phyloP scores from a whole-genome alignment of 2,113 vertebrate species.

The Mirza zaza region DNA sequence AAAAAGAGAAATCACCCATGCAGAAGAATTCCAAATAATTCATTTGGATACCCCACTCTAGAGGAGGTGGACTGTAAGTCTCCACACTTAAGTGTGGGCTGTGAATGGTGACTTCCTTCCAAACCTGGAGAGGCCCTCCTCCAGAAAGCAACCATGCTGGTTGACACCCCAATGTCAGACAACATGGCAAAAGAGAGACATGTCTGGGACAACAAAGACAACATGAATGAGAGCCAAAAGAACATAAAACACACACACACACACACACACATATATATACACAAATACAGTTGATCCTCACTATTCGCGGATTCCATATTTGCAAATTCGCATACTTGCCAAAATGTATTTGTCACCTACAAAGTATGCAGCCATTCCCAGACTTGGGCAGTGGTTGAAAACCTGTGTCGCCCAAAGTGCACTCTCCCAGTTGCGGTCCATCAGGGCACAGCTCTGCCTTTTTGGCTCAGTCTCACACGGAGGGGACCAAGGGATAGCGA shows the following conservation, averaged over 20 bases:
- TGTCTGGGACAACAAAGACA: not conserved
- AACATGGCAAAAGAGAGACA: too few species aligned
- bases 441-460: too few species aligned
- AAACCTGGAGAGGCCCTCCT: not conserved
- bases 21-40: not conserved
- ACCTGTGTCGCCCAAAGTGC: too few species aligned
- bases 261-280: not conserved
- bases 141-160: not conserved
- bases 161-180: not conserved
- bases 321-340: too few species aligned
- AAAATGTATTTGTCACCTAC: too few species aligned
- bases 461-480: too few species aligned
- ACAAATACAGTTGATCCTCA: too few species aligned
- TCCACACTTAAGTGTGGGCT: not conserved
- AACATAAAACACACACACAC: not conserved
- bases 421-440: too few species aligned
- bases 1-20: not conserved
- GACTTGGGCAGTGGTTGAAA: too few species aligned
- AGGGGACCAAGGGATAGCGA: too few species aligned
- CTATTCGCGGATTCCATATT: too few species aligned
- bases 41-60: not conserved
- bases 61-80: not conserved
- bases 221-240: not conserved
- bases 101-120: not conserved
- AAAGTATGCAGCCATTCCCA: too few species aligned